Evolutionary conservation across 2,113 vertebrate genomes (phyloP), one percentile per base, ranked within the genome.

Genomic region (Cercocebus atys): DNA sequence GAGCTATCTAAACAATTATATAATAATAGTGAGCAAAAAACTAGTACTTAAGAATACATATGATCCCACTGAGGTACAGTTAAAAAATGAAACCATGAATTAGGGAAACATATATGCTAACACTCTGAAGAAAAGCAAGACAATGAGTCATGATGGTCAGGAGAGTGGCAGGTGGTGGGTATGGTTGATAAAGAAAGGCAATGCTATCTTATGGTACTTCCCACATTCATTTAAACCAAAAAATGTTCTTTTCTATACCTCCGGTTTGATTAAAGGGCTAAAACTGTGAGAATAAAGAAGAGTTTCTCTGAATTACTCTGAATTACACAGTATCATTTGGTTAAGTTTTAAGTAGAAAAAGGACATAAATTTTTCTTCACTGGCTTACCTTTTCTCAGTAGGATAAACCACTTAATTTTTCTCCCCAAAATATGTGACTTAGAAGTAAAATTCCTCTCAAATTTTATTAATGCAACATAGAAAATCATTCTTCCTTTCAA

Each of bases 371-470:
- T 76, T 84, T 76, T 76, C 23, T 90, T 80, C 59, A 80, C 45
- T 73, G 38, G 52, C 23, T 78, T 70, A 76, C 9, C 25, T 61
- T 85, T 78, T 47, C 68, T 89, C 40, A 45, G 52, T 43, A 75
- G 50, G 38, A 64, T 80, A 94, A 96, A 81, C 13, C 59, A 95
- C 47, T 93, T 94, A 83, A 88, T 79, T 61, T 30, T 43, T 50
- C 6, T 14, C 3, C 61, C 6, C 30, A 20, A 76, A 87, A 80
- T 22, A 91, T 1, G 75, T 40, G 40, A 90, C 10, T 93, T 88
- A 96, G 72, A 94, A 95, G 57, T 94, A 70, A 94, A 87, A 84
- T 91, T 87, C 64, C 45, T 84, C 47, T 95, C 17, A 76, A 13
- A 85, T 72, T 94, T 94, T 55, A 82, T 43, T 88, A 93, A 93